Evolutionary conservation across 1,140 invertebrate genomes (phyloP), one percentile per base, ranked within the genome.

Genomic region (Colletes latitarsis): DNA sequence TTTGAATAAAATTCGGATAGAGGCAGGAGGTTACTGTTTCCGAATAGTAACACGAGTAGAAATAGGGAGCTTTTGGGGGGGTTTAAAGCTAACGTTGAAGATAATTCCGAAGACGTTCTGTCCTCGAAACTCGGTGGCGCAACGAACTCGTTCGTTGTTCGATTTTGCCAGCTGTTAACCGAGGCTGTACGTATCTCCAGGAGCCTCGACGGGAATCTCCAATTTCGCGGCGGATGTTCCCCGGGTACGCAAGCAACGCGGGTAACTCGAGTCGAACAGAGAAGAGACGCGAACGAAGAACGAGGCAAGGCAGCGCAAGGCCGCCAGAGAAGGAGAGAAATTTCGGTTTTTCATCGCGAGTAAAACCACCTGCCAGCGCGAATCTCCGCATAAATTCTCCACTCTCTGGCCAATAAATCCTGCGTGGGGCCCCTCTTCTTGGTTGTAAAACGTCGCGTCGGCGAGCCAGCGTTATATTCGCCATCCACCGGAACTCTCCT

Each of bases 351-450:
- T 82, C 72, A 84, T 80, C 55, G 57, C 78, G 78, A n/a, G 66
- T 85, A 77, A 69, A 85, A 84, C 69, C 78, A 85, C 88, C 87
- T 90, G 90, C 90, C 91, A 91, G 88, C 89, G 86, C 86, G 89
- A 90, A 91, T 91, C 90, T 88, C 70, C 87, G 90, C 91, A 91
- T 92, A 92, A 92, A 92, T 91, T 91, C 88, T 89, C 77, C 84
- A 52, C 79, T 83, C 85, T 79, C 83, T 81, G 66, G 82, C 89
- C 89, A 89, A 92, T 92, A 92, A 92, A 92, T 92, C 87, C 83
- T 78, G 62, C 80, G 71, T 71, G 70, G 30, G 46, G 67, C 53
- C 78, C 77, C 52, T 75, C 71, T 83, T 73, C 78, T 81, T n/a
- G 64, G 78, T 73, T 84, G 68, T 85, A 85, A 84, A 80, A 81